A percentile compares a stretch with the other conserved stretches of the same genome.
Conservation (phyloP, 2,113 vertebrate genomes). For the Thinocorus orbignyianus region DNA sequence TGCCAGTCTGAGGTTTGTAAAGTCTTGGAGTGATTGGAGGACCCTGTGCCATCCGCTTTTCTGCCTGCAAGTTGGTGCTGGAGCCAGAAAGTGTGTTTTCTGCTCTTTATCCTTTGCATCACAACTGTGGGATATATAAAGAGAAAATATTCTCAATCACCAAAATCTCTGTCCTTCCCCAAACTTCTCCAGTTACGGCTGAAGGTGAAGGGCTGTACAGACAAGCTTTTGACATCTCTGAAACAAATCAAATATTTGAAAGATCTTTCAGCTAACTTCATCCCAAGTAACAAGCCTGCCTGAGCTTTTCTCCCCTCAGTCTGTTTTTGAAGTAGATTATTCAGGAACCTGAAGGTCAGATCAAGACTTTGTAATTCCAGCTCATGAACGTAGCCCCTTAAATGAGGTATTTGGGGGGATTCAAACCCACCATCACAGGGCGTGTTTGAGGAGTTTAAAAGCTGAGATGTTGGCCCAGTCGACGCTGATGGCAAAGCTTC, state of each 20-base stretch:
- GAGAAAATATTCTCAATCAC: background rate
- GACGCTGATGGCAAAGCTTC: background rate
- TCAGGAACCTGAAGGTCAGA: background rate
- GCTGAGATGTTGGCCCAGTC: background rate
- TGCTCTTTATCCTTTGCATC: background rate
- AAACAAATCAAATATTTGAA: background rate
- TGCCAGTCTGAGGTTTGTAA: background rate
- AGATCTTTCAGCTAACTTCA: background rate
- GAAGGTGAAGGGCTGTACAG: background rate
- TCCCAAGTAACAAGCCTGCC: background rate
- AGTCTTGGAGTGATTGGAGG: background rate
- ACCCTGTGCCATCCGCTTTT: background rate
- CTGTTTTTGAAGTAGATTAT: background rate
- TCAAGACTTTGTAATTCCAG: background rate
- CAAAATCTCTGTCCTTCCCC: background rate
- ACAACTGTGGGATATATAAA: background rate
- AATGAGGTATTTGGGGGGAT: rapidly evolving
- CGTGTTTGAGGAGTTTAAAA: background rate
- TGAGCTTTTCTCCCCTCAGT: background rate
- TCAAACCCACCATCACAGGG: background rate
- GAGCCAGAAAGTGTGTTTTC: background rate
- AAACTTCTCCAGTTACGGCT: background rate
- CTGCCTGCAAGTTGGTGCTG: background rate
- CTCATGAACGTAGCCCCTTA: background rate
- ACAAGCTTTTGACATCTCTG: background rate